These are phyloP conservation scores for Notarius lentiginosus DNA, from an alignment of 2,113 vertebrate genomes.

Conservation along the genomic window DNA sequence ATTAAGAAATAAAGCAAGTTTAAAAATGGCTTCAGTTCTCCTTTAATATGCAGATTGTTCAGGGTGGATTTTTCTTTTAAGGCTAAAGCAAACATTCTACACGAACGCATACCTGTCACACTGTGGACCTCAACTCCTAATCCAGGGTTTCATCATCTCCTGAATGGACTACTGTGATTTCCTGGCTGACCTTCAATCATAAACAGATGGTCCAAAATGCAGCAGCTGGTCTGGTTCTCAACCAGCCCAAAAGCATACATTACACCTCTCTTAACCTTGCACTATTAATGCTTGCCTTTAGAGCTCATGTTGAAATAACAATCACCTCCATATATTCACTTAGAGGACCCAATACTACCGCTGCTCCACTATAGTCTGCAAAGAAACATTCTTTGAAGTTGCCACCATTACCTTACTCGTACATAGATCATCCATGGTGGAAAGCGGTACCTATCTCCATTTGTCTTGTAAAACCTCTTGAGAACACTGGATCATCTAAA, in stretches of 20 bases:
- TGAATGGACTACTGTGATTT: conserved; percentile 25
- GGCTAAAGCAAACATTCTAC: neutral
- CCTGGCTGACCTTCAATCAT: conserved; percentile 17
- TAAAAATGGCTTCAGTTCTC: too few species aligned
- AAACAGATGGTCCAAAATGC: conserved; percentile 11
- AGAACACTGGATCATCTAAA: neutral
- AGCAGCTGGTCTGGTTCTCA: conserved; percentile 20
- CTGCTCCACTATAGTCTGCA: neutral
- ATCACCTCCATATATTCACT: neutral
- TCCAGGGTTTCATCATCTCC: conserved; percentile 5
- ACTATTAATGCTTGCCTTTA: neutral
- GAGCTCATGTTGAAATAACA: neutral
- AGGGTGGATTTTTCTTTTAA: neutral
- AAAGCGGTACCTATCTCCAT: neutral
- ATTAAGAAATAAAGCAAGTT: too few species aligned
- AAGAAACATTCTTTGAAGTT: neutral
- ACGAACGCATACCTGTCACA: neutral
- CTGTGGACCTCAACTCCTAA: neutral
- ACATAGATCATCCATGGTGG: neutral
- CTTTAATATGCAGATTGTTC: neutral
- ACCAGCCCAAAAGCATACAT: neutral
- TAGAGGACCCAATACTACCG: neutral
- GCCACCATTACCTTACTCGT: neutral
- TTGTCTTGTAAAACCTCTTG: neutral
- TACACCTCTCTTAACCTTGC: neutral